These are phyloP conservation scores for Polymixis lichenea DNA, from an alignment of 2,888 invertebrate genomes.

Conservation along the genomic window DNA sequence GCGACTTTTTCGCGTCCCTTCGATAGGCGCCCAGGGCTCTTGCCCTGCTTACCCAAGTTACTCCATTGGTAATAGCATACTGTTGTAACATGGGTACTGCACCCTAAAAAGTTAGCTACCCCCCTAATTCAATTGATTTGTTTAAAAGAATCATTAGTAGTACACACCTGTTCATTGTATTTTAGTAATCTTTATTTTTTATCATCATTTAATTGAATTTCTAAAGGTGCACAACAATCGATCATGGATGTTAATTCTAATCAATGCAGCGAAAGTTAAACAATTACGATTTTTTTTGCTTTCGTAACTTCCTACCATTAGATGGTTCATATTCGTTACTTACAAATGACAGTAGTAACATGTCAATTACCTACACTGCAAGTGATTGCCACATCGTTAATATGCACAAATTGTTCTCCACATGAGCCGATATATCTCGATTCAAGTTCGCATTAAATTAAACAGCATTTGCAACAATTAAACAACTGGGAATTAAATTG, in stretches of 20 bases:
- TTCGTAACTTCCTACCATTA: neutral
- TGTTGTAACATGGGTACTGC: conserved; percentile 6
- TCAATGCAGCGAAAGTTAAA: neutral
- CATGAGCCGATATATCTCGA: conserved; percentile 4
- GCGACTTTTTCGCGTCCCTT: no score
- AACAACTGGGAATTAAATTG: conserved; percentile 39
- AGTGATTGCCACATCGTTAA: neutral
- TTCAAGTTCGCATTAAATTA: neutral
- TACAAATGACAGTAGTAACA: neutral
- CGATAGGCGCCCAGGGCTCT: no score
- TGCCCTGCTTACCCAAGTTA: no score
- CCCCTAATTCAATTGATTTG: neutral
- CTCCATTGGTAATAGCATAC: conserved; percentile 21
- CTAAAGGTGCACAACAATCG: neutral
- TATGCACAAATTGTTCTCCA: conserved; percentile 4
- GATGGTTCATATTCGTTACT: neutral
- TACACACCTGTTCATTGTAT: no score
- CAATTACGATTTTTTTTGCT: no score
- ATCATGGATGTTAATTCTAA: neutral
- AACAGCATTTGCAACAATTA: conserved; percentile 24
- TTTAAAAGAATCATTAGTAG: neutral
- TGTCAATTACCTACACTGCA: neutral
- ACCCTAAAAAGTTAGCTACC: neutral
- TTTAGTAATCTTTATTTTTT: no score
- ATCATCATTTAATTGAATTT: no score